Conservation (phyloP, 2,888 invertebrate genomes). For the Liodrosophila aerea region DNA sequence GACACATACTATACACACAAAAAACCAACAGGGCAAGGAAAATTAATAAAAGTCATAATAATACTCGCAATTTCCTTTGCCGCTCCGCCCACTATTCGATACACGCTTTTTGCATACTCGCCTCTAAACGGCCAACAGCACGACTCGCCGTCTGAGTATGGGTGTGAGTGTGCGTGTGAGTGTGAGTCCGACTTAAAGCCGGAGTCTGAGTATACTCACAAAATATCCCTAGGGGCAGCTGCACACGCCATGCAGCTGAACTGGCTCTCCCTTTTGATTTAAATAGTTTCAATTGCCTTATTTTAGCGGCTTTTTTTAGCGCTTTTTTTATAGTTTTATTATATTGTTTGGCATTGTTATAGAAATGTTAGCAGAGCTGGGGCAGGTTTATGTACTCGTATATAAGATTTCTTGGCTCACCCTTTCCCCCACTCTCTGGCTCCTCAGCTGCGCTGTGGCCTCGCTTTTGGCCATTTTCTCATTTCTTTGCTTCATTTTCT, state of each 20-base stretch:
- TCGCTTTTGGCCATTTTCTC: slow-evolving; percentile 4
- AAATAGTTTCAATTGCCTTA: slow-evolving; percentile 65
- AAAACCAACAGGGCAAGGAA: slow-evolving; percentile 44
- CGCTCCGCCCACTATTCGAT: slow-evolving; percentile 42
- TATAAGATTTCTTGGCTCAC: neutral
- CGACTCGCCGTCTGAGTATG: slow-evolving; percentile 9
- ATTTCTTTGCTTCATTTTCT: slow-evolving; percentile 5
- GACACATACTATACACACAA: slow-evolving; percentile 16
- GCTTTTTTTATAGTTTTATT: slow-evolving; percentile 45
- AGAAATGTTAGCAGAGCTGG: neutral
- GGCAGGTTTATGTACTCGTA: too few relatives aligned
- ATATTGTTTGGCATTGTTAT: slow-evolving; percentile 10
- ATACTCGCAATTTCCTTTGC: slow-evolving; percentile 77
- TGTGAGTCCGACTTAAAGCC: too few relatives aligned
- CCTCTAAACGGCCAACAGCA: too few relatives aligned
- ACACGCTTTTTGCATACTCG: slow-evolving; percentile 50
- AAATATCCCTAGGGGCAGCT: too few relatives aligned
- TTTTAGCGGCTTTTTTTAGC: slow-evolving; percentile 30
- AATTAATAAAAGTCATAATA: slow-evolving; percentile 77
- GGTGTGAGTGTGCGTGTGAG: neutral
- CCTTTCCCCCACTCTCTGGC: too few relatives aligned
- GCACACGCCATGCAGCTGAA: slow-evolving; percentile 27
- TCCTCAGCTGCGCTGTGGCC: too few relatives aligned
- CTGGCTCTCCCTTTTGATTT: slow-evolving; percentile 47
- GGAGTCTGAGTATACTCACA: slow-evolving; percentile 1